Conservation (phyloP, 1,140 invertebrate species). For the Papilio dardanus region DNA sequence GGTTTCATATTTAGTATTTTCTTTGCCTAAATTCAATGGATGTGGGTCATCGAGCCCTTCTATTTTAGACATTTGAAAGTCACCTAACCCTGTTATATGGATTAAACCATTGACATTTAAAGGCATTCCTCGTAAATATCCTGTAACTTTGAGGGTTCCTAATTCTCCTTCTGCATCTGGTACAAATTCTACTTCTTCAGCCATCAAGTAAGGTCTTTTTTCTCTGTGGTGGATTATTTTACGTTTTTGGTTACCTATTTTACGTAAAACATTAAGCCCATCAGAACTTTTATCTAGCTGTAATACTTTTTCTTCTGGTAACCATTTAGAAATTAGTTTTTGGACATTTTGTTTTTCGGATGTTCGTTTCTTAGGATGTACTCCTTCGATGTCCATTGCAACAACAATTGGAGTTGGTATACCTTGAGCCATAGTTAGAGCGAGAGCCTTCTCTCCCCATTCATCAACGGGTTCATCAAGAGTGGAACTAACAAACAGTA, state of each 20-base stretch:
- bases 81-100: slow-evolving; percentile 95
- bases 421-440: slow-evolving; percentile 90
- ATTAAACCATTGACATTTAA: slow-evolving; percentile 94
- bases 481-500: slow-evolving; percentile 89
- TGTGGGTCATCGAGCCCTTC: slow-evolving; percentile 89
- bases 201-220: slow-evolving; percentile 90
- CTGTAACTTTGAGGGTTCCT: slow-evolving; percentile 92
- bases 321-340: slow-evolving; percentile 89
- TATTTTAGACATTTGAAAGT: slow-evolving; percentile 95
- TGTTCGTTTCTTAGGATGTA: slow-evolving; percentile 88
- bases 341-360: slow-evolving; percentile 89
- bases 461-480: slow-evolving; percentile 86
- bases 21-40: slow-evolving; percentile 84
- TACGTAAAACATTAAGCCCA: slow-evolving; percentile 90
- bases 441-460: slow-evolving; percentile 89
- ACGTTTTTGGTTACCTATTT: slow-evolving; percentile 92
- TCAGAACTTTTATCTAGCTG: slow-evolving; percentile 89
- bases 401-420: slow-evolving; percentile 90
- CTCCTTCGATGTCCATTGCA: slow-evolving; percentile 88
- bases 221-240: slow-evolving; percentile 88
- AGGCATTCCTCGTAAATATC: slow-evolving; percentile 91
- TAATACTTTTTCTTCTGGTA: slow-evolving; percentile 92
- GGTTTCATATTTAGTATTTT: slow-evolving; percentile 60
- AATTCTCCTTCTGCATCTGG: slow-evolving; percentile 80
- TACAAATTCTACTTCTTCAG: slow-evolving; percentile 90